Evolutionary conservation across 2,888 invertebrate genomes (phyloP).

Genomic region (Clostera curtula): DNA sequence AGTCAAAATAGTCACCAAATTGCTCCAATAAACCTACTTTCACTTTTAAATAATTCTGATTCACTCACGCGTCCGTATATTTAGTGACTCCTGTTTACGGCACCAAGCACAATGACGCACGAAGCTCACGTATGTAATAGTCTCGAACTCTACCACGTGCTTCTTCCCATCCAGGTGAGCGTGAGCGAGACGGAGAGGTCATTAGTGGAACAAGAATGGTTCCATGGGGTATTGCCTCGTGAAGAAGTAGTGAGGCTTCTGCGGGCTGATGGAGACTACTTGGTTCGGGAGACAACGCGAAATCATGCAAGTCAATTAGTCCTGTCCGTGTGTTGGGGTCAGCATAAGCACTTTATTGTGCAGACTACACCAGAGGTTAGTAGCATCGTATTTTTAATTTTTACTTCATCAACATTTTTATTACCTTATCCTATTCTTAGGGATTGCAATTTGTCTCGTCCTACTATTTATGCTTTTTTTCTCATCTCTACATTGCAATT

Average conservation of each 20-base stretch:
- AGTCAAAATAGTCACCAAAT: too few relatives aligned
- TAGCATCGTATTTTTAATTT: not conserved
- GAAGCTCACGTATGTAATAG: not conserved
- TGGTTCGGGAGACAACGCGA: slow-evolving; percentile 93
- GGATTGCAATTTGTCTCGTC: too few relatives aligned
- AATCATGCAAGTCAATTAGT: slow-evolving; percentile 95
- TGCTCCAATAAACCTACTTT: too few relatives aligned
- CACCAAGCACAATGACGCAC: too few relatives aligned
- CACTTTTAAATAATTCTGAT: too few relatives aligned
- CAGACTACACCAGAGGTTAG: slow-evolving; percentile 92
- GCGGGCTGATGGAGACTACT: slow-evolving; percentile 94
- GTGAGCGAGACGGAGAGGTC: slow-evolving; percentile 77
- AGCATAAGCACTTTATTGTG: slow-evolving; percentile 97
- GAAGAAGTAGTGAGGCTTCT: slow-evolving; percentile 95
- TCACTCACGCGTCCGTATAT: too few relatives aligned
- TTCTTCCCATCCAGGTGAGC: slow-evolving; percentile 40
- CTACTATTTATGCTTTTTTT: too few relatives aligned
- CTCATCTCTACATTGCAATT: too few relatives aligned
- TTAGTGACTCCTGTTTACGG: too few relatives aligned
- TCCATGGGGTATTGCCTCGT: slow-evolving; percentile 95
- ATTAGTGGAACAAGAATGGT: slow-evolving; percentile 95
- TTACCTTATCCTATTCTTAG: too few relatives aligned
- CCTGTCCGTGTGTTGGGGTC: slow-evolving; percentile 95
- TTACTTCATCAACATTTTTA: not conserved
- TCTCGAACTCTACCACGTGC: slow-evolving; percentile 3